These are phyloP conservation scores for Beris morrisii DNA, from an alignment of 2,888 invertebrate species.

Conservation along the genomic window DNA sequence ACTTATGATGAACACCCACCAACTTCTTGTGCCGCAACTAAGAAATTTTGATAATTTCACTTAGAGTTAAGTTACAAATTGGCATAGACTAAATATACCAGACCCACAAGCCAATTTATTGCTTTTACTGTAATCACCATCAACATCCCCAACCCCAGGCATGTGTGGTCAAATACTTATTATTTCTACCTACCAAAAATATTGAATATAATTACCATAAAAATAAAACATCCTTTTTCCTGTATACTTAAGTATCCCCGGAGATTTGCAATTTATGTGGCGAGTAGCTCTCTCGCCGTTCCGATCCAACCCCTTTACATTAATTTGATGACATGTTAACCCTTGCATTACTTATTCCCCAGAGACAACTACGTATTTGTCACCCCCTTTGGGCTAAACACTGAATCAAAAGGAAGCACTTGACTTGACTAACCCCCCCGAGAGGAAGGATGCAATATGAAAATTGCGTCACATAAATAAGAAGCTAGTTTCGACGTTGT, in stretches of 20 bases:
- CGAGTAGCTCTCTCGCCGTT: neutral
- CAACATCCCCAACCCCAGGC: too few species aligned
- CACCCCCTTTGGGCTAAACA: constrained; percentile 27
- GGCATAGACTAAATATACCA: too few species aligned
- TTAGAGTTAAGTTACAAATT: too few species aligned
- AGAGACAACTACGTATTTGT: constrained; percentile 27
- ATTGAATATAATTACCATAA: constrained; percentile 23
- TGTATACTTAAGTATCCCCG: constrained; percentile 11
- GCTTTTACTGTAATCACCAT: too few species aligned
- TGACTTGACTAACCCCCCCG: constrained; percentile 14
- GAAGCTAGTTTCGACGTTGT: constrained; percentile 42
- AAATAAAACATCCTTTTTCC: constrained; percentile 17
- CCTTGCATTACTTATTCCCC: constrained; percentile 29
- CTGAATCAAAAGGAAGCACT: constrained; percentile 18
- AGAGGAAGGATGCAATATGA: constrained; percentile 38
- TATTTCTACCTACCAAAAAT: neutral
- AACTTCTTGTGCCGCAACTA: too few species aligned
- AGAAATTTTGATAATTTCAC: too few species aligned
- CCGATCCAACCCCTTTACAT: constrained; percentile 22
- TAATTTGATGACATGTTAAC: constrained; percentile 33
- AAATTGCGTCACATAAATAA: constrained; percentile 45
- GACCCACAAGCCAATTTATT: too few species aligned
- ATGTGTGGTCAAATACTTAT: too few species aligned
- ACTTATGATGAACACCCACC: too few species aligned
- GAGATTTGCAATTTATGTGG: constrained; percentile 23